Evolutionary conservation across 37 sponge, comb jelly and placozoan genomes (phyloP), one percentile per base, ranked within the genome.

Genomic region (Theonella swinhoei): DNA sequence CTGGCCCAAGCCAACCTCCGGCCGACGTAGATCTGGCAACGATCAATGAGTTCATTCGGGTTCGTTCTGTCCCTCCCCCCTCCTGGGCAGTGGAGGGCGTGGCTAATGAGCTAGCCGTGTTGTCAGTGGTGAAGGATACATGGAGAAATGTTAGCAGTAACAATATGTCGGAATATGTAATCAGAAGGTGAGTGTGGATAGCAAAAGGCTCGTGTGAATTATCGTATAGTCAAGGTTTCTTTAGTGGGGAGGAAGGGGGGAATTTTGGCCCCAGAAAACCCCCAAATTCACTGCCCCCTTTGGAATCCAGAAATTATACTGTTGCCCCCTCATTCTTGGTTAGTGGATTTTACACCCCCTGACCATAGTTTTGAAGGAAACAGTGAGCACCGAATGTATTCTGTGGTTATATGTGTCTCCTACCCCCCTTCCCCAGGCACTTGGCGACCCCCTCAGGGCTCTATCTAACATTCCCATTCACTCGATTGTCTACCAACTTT

Each of bases 371-470:
- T n/a, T n/a, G n/a, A n/a, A n/a, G n/a, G n/a, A n/a, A n/a, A n/a
- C n/a, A n/a, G n/a, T n/a, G n/a, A n/a, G n/a, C n/a, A n/a, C n/a
- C n/a, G n/a, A n/a, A n/a, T n/a, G n/a, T n/a, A n/a, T n/a, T n/a
- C n/a, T n/a, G n/a, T n/a, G n/a, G n/a, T n/a, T n/a, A n/a, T n/a
- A n/a, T n/a, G n/a, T n/a, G n/a, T n/a, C n/a, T n/a, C n/a, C n/a
- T n/a, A n/a, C n/a, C n/a, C n/a, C n/a, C n/a, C n/a, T 22, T 34
- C 35, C 29, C 25, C 74, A 88, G 88, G 8, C 82, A 88, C 31
- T 42, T 88, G 70, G 82, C 82, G 43, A 88, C 88, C 4, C 78
- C 82, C 62, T 66, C 75, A 54, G 88, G 88, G 9, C 29, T 78
- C 28, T 88, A 82, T 47, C 83, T 88, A 1, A 77, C 79, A 41